Conservation (phyloP, 1,140 invertebrate genomes). For the Melitaea cinxia region DNA sequence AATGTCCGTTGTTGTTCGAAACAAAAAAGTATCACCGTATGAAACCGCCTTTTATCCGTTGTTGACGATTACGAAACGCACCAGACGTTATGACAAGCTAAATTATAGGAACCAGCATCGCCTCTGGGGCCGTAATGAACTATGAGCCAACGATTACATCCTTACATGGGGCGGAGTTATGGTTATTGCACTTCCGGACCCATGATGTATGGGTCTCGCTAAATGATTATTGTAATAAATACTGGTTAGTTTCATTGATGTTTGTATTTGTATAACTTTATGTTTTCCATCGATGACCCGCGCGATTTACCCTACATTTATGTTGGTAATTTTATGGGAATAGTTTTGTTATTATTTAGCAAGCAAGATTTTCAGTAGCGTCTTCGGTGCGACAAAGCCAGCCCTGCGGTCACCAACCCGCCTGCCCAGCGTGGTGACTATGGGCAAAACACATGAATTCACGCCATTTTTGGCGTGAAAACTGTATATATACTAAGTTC, state of each 20-base stretch:
- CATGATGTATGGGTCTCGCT: constrained; percentile 10
- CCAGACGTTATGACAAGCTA: constrained; percentile 28
- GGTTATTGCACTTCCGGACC: constrained; percentile 20
- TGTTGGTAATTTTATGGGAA: too few relatives aligned
- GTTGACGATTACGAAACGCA: constrained; percentile 31
- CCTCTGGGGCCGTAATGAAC: constrained; percentile 34
- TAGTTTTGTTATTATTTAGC: too few relatives aligned
- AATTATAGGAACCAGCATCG: constrained; percentile 34
- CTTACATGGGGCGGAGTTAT: constrained; percentile 34
- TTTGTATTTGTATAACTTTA: not conserved
- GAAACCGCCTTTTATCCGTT: not conserved
- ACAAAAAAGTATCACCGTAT: not conserved
- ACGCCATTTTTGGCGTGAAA: too few relatives aligned
- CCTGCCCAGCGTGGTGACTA: too few relatives aligned
- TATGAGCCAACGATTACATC: constrained; percentile 39
- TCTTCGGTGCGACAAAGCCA: too few relatives aligned
- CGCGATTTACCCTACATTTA: too few relatives aligned
- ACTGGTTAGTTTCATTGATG: not conserved
- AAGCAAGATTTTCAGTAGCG: too few relatives aligned
- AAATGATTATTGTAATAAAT: constrained; percentile 8
- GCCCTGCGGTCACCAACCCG: too few relatives aligned
- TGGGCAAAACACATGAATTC: too few relatives aligned
- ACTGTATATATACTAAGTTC: too few relatives aligned
- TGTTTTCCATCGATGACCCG: too few relatives aligned
- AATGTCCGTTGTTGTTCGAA: not conserved